Evolutionary conservation across 2,113 vertebrate genomes (phyloP).

Genomic region (Aleadryas rufinucha): DNA sequence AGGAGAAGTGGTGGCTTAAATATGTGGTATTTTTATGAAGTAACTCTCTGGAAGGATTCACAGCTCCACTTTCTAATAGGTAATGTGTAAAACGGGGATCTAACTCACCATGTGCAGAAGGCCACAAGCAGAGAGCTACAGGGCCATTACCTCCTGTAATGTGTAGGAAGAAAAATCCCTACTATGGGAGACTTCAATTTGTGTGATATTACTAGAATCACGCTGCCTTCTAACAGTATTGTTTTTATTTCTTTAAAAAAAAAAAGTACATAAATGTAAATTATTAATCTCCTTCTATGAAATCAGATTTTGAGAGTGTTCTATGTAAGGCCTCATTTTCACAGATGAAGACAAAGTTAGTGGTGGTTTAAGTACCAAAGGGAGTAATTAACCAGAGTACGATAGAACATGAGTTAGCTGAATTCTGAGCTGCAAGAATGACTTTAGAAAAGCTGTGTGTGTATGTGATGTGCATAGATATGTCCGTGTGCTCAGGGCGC

Average conservation of each 20-base stretch:
- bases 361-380: background rate
- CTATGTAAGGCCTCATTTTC: background rate
- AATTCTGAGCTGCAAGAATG: background rate
- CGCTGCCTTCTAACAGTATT: background rate
- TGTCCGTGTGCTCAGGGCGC: background rate
- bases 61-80: background rate
- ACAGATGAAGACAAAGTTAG: background rate
- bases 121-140: background rate
- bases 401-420: background rate
- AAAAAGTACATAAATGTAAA: background rate
- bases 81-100: background rate
- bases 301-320: background rate
- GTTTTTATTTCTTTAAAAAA: background rate
- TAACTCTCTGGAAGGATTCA: background rate
- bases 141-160: background rate
- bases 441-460: background rate
- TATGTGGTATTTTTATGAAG: background rate
- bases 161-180: background rate
- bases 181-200: background rate
- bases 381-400: background rate
- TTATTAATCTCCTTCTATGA: background rate
- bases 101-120: background rate
- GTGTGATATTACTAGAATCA: background rate
- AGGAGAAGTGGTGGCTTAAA: background rate
- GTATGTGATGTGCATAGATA: background rate